Evolutionary conservation across 2,113 vertebrate genomes (phyloP), one percentile per base, ranked within the genome.

Genomic region (Sardina pilchardus): DNA sequence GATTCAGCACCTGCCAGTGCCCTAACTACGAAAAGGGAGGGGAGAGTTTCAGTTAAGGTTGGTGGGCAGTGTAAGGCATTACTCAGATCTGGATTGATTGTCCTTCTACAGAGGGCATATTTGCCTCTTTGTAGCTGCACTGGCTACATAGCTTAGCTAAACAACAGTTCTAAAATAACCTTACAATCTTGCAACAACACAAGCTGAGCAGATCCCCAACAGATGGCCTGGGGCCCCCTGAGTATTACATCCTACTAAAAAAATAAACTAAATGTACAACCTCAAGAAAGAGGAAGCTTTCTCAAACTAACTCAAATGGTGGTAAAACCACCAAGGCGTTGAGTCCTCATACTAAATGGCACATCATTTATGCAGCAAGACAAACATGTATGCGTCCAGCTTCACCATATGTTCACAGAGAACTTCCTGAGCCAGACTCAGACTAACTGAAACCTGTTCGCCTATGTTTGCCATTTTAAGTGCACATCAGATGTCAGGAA

Each of bases 11-110:
- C 14, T 0, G 0, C 45, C 1, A 1, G 4, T 0, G 39, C 39
- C 44, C 86, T 92, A 91, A 47, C 87, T 88, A 67, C n/a, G 24
- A 84, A 10, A 53, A 19, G 63, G 67, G 53, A 59, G 53, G 53
- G 19, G 4, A 59, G 3, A 21, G 0, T 5, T 59, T 24, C 19
- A 59, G 53, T 59, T 59, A 21, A 59, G 53, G 53, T 59, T 21
- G 53, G 21, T 56, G 19, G 53, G 53, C 53, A 59, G 53, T 59
- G 53, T 1, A 59, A 24, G 53, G 4, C 53, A 59, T 59, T 59
- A 59, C 0, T 59, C 24, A 24, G 4, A 59, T 24, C 53, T 6
- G 53, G 53, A 59, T 59, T 59, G 4, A 21, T 6, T 59, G 53
- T 59, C 19, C 19, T 59, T 24, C 53, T 24, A 59, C 53, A 59